Base-by-base conservation (phyloP, 1,140 invertebrate species). In the Contarinia nasturtii region DNA sequence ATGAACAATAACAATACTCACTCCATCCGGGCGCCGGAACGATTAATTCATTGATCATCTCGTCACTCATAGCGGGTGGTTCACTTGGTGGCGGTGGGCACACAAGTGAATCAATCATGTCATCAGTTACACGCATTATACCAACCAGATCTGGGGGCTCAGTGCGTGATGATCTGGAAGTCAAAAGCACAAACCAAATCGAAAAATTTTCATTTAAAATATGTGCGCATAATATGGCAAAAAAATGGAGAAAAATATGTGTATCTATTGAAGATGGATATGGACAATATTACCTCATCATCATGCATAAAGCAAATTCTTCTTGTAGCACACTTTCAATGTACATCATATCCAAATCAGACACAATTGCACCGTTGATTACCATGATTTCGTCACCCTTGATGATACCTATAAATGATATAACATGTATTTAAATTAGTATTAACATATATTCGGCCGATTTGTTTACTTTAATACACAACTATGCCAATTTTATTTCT, bases 341-440 rank as follows among this genome's bases (percentile, higher is more conserved):
- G 72, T 93, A 96, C 85, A 97, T 96, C 92, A 98, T 98, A 74
- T 97, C 92, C 67, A 98, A 73, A 68, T 96, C 92, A 52, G 86
- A 90, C 40, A 97, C 91, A 59, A 96, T 89, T 51, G 91, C 89
- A 51, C 92, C 88, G 69, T 98, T 97, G 65, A 98, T 94, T 56
- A 97, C 90, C 78, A 97, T 90, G 62, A 97, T 94, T 69, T 97
- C 92, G 67, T 97, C 93, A 54, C 89, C 84, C 69, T 94, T 91
- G 61, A 91, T 90, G 59, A 97, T 84, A 58, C 90, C 91, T 92
- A 72, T 50, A n/a, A 40, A 40, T 27, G 19, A 41, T 38, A 50
- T 48, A 49, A 51, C 45, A 46, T 48, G 36, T 49, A 37, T 51
- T 20, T 46, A 15, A n/a, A n/a, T n/a, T n/a, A n/a, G n/a, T n/a